Base-by-base conservation (phyloP, 1,140 invertebrate genomes). In the Aphaenogaster floridana region DNA sequence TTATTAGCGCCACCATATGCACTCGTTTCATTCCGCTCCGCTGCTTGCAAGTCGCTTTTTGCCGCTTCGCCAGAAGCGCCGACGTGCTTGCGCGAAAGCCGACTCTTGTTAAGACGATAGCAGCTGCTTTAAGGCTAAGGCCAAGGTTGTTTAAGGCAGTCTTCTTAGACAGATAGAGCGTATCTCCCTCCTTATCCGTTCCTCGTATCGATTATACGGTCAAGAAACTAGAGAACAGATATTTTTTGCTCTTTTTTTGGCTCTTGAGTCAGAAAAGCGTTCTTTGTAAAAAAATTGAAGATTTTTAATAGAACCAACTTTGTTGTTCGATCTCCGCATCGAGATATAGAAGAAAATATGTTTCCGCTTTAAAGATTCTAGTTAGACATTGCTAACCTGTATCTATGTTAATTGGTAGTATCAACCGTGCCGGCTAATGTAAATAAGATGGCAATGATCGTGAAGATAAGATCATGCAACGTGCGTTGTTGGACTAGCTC, bases 111-210 rank as follows among this genome's bases (percentile, higher is more conserved):
- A 71, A 54, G 54, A 52, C 36, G 71, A 90, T 90, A 86, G 63
- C 68, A 79, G 71, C 79, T 71, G 76, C n/a, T 83, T 42, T 21
- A 48, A 83, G 72, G 88, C 89, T 87, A 90, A 90, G 88, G 89
- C 85, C 88, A 84, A 89, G 88, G 89, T 74, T 87, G 66, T 79
- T 90, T 90, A 90, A 85, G 86, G 74, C 72, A 83, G 68, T 15
- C 42, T 68, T 54, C 36, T 42, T 52, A 15, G 15, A 66, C 17
- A 66, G 50, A 76, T 52, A 61, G 45, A 74, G 3, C 39, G 59
- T 83, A 59, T 34, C 42, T 77, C 28, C 59, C 13, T 63, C 57
- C n/a, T 42, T 15, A 36, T 79, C 61, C 17, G 17, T 66, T 50
- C 42, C 59, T 52, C 69, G 61, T 76, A 50, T 87, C 77, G 68